These are phyloP conservation scores for Euzophera pinguis DNA, from an alignment of 2,888 invertebrate species.

Conservation along the genomic window DNA sequence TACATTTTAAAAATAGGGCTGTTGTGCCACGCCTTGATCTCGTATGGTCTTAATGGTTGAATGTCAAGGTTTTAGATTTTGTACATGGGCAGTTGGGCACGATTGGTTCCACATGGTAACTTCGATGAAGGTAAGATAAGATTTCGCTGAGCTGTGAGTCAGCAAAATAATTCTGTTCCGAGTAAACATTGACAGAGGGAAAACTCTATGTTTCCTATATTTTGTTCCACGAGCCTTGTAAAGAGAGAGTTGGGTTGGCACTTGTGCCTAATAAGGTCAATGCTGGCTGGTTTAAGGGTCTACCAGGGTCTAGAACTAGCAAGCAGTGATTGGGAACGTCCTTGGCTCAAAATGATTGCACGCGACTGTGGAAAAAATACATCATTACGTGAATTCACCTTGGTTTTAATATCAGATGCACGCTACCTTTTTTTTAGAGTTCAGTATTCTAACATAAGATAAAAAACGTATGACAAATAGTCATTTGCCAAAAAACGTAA, in stretches of 20 bases:
- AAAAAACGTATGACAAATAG: no score
- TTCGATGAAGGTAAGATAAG: no score
- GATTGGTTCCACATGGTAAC: no score
- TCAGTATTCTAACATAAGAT: no score
- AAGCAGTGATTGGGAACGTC: neutral
- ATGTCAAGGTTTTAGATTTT: no score
- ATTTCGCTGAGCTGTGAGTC: no score
- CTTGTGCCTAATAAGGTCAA: conserved; percentile 16
- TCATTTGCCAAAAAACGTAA: no score
- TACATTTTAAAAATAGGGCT: no score
- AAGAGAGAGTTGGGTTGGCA: conserved; percentile 12
- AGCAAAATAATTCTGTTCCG: no score
- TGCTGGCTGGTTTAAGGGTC: conserved; percentile 6
- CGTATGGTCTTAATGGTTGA: no score
- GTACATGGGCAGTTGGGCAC: no score
- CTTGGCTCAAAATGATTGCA: neutral
- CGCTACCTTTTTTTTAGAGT: neutral
- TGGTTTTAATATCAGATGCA: neutral
- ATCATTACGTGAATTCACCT: neutral
- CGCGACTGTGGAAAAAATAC: neutral
- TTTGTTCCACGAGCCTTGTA: conserved; percentile 1
- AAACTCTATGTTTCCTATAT: neutral
- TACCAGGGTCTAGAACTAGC: neutral
- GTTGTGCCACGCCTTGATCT: no score
- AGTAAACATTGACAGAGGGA: neutral